Evolutionary conservation across 23 tunicate genomes (phyloP).

Genomic region (Botrylloides violaceus): DNA sequence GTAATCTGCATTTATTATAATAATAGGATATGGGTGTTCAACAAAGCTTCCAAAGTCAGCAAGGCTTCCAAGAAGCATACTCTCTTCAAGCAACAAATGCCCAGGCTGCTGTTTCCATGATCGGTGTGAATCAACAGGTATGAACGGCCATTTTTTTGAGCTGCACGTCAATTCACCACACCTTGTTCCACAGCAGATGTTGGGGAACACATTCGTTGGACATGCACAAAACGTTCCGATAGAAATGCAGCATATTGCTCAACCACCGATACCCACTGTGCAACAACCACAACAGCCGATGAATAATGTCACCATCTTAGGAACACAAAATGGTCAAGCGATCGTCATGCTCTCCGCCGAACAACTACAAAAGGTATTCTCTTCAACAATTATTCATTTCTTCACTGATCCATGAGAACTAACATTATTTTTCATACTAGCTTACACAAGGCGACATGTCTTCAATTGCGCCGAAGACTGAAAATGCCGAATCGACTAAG

Average conservation of each 20-base stretch:
- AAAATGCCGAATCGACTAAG: not conserved
- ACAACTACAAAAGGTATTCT: constrained; percentile 48
- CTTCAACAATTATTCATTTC: too few relatives aligned
- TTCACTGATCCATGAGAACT: too few relatives aligned
- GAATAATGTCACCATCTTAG: constrained; percentile 54
- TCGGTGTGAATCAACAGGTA: not conserved
- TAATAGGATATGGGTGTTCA: not conserved
- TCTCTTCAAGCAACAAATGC: not conserved
- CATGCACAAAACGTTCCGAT: not conserved
- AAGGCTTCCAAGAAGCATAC: not conserved
- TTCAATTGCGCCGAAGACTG: not conserved
- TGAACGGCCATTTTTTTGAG: too few relatives aligned
- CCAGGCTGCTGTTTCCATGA: not conserved
- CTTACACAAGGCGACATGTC: constrained; percentile 10
- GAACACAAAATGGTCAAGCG: constrained; percentile 53
- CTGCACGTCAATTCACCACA: too few relatives aligned
- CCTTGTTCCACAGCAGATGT: too few relatives aligned
- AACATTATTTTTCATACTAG: not conserved
- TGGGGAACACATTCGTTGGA: too few relatives aligned
- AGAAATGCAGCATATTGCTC: too few relatives aligned
- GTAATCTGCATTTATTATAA: too few relatives aligned
- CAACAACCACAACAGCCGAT: constrained; percentile 16
- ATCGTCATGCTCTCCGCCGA: constrained; percentile 69
- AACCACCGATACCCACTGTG: not conserved
- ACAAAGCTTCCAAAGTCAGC: not conserved